Evolutionary conservation across 2,797 vertebrate genomes (phyloP).

Genomic region (Pteronotus mesoamericanus): DNA sequence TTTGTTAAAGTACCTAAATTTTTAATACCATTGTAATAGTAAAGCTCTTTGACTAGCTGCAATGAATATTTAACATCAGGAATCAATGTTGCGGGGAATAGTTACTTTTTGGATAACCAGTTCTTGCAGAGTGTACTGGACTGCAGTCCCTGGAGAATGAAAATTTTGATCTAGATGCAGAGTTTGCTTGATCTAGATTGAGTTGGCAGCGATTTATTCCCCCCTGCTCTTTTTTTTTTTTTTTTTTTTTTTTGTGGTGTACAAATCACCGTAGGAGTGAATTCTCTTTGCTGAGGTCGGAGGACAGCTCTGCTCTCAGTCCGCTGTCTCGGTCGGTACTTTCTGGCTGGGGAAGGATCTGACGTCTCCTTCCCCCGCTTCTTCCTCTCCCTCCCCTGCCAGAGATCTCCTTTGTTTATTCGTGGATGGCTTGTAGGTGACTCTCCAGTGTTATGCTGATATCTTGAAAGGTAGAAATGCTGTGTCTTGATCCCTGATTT

Average conservation of each 20-base stretch:
- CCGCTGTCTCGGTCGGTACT: slow-evolving; percentile 58
- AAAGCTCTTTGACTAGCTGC: neutral
- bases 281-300: slow-evolving; percentile 36
- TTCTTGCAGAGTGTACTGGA: neutral
- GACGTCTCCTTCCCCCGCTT: slow-evolving; percentile 54
- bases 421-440: slow-evolving; percentile 72
- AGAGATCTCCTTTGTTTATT: slow-evolving; percentile 79
- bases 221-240: too few relatives aligned
- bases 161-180: neutral
- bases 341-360: slow-evolving; percentile 40
- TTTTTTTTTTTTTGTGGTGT: neutral
- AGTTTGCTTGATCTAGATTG: neutral
- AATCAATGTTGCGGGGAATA: neutral
- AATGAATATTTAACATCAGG: neutral
- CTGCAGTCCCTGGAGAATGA: neutral
- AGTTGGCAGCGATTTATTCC: neutral
- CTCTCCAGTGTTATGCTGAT: slow-evolving; percentile 46
- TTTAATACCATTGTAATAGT: neutral
- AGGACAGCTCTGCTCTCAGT: slow-evolving; percentile 41
- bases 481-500: neutral
- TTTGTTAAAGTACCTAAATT: neutral
- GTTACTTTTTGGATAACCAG: slow-evolving; percentile 40
- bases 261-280: slow-evolving; percentile 35
- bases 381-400: slow-evolving; percentile 68
- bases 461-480: slow-evolving; percentile 42